Evolutionary conservation across 2,888 invertebrate species (phyloP), one percentile per base, ranked within the genome.

Genomic region (Leptopterna dolabrata): DNA sequence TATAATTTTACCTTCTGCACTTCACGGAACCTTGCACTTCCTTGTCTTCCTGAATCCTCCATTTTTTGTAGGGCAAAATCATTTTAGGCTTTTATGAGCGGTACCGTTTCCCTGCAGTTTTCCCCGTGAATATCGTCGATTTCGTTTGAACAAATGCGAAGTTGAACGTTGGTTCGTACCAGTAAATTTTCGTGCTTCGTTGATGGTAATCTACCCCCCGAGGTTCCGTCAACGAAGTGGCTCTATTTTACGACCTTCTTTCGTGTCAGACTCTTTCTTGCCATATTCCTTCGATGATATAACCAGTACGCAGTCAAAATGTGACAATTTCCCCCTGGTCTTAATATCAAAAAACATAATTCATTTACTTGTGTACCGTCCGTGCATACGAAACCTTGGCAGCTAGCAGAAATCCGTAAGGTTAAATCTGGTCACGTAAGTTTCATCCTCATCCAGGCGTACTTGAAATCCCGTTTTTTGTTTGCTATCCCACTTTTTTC

Each of bases 41-140:
- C 80, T 80, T 14, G 80, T 88, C 87, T 87, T 76, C 85, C 45
- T 82, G 41, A 36, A 70, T 85, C 87, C 73, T 87, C 80, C 80
- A 87, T 89, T 88, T 88, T 87, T 85, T 70, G 27, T 51, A 51
- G 51, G 51, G 81, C 51, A 51, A 45, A 81, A 30, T 27, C 63
- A 63, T 63, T 63, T 11, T 13, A 51, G 9, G 4, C 24, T 55
- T 27, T 81, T 55, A 16, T 29, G 27, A 81, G 16, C 41, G 19
- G 16, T 76, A 29, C 47, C 30, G 14, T 43, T 51, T 19, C 19
- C 47, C 9, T 13, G 24, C 1, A 43, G 36, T 78, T 41, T 30
- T 76, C 51, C n/a, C 16, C n/a, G 1, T n/a, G 0, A 16, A 51
- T 51, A 16, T 51, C 1, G 51, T 16, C n/a, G n/a, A n/a, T 51